Evolutionary conservation across 2,113 vertebrate species (phyloP).

Genomic region (Odocoileus hemionus): DNA sequence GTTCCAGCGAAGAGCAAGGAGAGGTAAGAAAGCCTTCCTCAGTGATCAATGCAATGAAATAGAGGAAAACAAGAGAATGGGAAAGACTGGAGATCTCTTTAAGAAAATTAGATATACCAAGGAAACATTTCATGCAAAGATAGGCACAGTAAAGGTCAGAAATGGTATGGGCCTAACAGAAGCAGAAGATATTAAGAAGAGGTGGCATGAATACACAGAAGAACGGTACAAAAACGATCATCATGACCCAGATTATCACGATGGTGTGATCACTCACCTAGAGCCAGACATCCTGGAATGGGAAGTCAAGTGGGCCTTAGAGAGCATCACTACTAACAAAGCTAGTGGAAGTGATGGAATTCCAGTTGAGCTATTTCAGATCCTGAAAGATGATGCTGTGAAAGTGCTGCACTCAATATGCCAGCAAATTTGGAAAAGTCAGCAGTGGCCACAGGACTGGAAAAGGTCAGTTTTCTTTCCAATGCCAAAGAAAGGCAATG

Average conservation of each 20-base stretch:
- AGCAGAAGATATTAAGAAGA: neutral
- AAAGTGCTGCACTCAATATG: neutral
- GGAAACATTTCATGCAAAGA: neutral
- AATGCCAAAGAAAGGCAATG: neutral
- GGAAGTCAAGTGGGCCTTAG: neutral
- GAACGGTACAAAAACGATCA: neutral
- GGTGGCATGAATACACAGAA: neutral
- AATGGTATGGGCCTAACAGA: neutral
- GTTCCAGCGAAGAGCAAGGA: neutral
- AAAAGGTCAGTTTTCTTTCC: neutral
- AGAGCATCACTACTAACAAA: neutral
- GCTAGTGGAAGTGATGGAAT: neutral
- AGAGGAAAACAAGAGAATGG: neutral
- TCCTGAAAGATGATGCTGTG: neutral
- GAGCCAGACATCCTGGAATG: neutral
- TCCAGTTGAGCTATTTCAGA: neutral
- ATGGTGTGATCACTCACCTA: neutral
- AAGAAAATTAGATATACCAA: neutral
- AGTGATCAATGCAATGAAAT: neutral
- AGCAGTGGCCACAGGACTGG: neutral
- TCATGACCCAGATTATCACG: neutral
- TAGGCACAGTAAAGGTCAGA: neutral
- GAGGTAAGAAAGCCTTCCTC: neutral
- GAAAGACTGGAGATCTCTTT: neutral
- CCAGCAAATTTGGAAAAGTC: neutral